A percentile compares a stretch with the other conserved stretches of the same genome.
Conservation (phyloP, 2,797 vertebrate species). For the Odontamblyopus lacepedii region DNA sequence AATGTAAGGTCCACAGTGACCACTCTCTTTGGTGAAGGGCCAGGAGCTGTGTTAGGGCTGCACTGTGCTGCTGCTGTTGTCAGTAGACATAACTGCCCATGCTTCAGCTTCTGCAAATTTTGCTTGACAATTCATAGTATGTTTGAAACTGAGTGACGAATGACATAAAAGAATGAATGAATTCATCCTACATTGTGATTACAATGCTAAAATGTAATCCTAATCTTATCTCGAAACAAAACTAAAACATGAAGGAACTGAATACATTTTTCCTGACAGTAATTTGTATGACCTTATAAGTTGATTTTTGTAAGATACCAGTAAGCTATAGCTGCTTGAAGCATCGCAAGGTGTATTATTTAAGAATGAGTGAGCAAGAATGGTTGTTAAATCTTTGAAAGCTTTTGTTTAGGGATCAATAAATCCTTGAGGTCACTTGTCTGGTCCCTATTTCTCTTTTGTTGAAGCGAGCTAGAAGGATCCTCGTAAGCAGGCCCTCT, state of each 20-base stretch:
- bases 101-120: constrained; percentile 62
- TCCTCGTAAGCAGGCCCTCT: constrained; percentile 63
- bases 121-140: constrained; percentile 63
- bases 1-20: constrained; percentile 76
- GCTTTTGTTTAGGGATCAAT: constrained; percentile 63
- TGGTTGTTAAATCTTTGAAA: constrained; percentile 47
- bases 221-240: constrained; percentile 55
- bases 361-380: constrained; percentile 60
- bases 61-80: constrained; percentile 54
- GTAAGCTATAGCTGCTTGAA: constrained; percentile 75
- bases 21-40: constrained; percentile 55
- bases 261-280: constrained; percentile 63
- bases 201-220: constrained; percentile 58
- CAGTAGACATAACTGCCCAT: constrained; percentile 44
- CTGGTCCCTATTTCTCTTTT: constrained; percentile 58
- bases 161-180: constrained; percentile 54
- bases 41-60: constrained; percentile 44
- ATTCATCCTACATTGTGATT: constrained; percentile 38
- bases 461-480: constrained; percentile 55
- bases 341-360: constrained; percentile 63
- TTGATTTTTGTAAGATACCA: constrained; percentile 73
- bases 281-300: constrained; percentile 75
- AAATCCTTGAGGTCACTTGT: constrained; percentile 66
- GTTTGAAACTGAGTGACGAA: constrained; percentile 62
- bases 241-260: constrained; percentile 65